Evolutionary conservation across 2,113 vertebrate genomes (phyloP).

Genomic region (Oncorhynchus gorbuscha): DNA sequence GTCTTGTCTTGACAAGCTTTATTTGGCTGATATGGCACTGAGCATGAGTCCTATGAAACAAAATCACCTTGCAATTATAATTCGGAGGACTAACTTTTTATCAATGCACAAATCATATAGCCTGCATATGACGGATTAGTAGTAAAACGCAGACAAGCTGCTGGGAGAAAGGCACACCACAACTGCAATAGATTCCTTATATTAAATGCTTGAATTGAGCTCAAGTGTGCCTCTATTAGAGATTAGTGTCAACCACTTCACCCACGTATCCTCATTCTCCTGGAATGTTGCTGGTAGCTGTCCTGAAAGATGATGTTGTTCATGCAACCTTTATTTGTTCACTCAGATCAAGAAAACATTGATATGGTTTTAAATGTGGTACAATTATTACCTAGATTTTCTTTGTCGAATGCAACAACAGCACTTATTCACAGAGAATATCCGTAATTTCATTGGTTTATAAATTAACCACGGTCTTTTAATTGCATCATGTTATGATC

Average conservation of each 20-base stretch:
- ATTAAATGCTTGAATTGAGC: constrained; percentile 55
- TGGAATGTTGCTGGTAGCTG: constrained; percentile 27
- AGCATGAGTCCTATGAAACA: too few relatives aligned
- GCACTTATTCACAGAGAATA: too few relatives aligned
- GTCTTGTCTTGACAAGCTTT: too few relatives aligned
- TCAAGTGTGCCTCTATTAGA: constrained; percentile 54
- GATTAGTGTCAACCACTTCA: constrained; percentile 58
- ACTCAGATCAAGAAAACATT: neutral
- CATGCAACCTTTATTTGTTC: too few relatives aligned
- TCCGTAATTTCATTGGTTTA: neutral
- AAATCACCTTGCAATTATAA: too few relatives aligned
- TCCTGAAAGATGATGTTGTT: constrained; percentile 16
- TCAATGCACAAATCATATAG: too few relatives aligned
- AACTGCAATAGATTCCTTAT: constrained; percentile 40
- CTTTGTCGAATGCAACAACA: too few relatives aligned
- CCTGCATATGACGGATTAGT: too few relatives aligned
- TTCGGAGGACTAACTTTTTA: too few relatives aligned
- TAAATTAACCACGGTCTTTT: constrained; percentile 48
- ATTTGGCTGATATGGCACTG: too few relatives aligned
- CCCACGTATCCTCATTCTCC: constrained; percentile 61
- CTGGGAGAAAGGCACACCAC: constrained; percentile 31
- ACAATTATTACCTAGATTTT: neutral
- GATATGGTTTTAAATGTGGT: neutral
- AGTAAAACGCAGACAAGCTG: neutral
- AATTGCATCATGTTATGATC: constrained; percentile 33